Evolutionary conservation across 2,113 vertebrate species (phyloP).

Genomic region (Porphyrio hochstetteri): DNA sequence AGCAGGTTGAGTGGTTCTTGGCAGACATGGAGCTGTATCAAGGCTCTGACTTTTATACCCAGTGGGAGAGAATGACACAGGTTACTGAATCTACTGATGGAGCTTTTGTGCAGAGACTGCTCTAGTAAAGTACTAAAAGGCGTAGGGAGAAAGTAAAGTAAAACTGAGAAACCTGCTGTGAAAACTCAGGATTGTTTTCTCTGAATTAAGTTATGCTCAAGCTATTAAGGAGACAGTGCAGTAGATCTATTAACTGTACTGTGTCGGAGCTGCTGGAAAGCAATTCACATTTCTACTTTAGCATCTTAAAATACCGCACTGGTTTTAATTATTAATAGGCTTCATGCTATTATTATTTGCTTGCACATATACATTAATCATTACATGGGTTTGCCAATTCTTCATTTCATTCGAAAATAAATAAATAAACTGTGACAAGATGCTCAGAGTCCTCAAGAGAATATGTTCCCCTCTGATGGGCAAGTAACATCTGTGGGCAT

Average conservation of each 20-base stretch:
- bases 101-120: neutral
- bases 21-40: neutral
- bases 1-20: rapidly evolving
- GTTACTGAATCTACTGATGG: neutral
- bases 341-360: slow-evolving; percentile 16
- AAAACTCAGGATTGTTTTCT: neutral
- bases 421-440: slow-evolving; percentile 25
- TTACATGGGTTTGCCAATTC: slow-evolving; percentile 17
- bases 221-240: neutral
- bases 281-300: slow-evolving; percentile 30
- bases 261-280: neutral
- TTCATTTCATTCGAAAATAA: slow-evolving; percentile 37
- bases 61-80: neutral
- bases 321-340: slow-evolving; percentile 48
- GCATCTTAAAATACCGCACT: neutral
- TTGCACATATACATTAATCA: slow-evolving; percentile 46
- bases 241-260: neutral
- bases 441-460: slow-evolving; percentile 42
- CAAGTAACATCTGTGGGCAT: slow-evolving; percentile 57
- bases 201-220: slow-evolving; percentile 5
- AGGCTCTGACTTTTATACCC: neutral
- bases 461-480: slow-evolving; percentile 54
- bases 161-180: neutral
- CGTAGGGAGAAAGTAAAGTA: neutral
- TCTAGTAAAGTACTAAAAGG: neutral